Evolutionary conservation across 2,113 vertebrate genomes (phyloP).

Genomic region (Atlantisia rogersi): DNA sequence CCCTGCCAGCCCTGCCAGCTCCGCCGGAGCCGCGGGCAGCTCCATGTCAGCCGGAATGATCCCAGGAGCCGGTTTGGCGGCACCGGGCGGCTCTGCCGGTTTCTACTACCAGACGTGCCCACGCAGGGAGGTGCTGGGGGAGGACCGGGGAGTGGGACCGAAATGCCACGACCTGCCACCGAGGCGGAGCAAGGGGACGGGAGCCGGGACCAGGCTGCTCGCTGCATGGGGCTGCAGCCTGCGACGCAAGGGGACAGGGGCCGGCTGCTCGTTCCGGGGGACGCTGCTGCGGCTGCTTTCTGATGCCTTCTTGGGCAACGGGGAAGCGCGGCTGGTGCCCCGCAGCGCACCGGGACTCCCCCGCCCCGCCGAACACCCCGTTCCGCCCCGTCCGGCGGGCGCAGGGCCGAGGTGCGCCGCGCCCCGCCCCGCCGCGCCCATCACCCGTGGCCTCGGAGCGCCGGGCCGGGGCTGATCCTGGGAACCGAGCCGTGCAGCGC

Average conservation of each 20-base stretch:
- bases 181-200: too few relatives aligned
- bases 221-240: background rate
- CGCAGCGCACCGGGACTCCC: background rate
- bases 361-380: background rate
- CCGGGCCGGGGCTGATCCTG: background rate
- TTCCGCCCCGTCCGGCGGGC: background rate
- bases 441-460: background rate
- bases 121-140: slow-evolving; percentile 42
- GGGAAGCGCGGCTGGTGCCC: background rate
- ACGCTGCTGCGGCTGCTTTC: background rate
- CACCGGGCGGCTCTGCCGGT: background rate
- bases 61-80: background rate
- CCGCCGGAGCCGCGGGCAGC: background rate
- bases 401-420: background rate
- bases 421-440: background rate
- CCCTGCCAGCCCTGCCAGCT: background rate
- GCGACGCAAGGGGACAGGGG: too few relatives aligned
- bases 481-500: background rate
- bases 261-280: background rate
- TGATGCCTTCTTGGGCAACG: too few relatives aligned
- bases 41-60: background rate
- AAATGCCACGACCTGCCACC: background rate
- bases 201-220: background rate
- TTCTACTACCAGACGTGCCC: slow-evolving; percentile 82
- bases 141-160: background rate